phyloP scores from a whole-genome alignment of 1,140 invertebrate species.

The Oppia nitens region DNA sequence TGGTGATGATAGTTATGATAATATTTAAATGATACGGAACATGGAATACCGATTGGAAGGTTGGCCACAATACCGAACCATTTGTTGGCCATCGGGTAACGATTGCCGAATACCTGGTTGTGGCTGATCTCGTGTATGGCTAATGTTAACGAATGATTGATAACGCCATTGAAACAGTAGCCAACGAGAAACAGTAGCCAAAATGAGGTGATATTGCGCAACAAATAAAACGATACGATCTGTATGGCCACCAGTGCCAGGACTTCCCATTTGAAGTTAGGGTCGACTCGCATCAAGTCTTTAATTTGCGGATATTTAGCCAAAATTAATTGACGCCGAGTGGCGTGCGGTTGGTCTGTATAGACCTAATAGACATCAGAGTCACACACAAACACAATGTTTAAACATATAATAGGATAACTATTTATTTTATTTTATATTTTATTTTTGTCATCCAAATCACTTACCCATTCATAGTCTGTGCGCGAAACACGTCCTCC shows the following conservation, averaged over 20 bases:
- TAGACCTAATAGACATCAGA: too few species aligned
- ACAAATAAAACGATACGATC: slow-evolving; percentile 61
- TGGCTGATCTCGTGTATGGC: slow-evolving; percentile 95
- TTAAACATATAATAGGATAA: too few species aligned
- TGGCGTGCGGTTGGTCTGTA: slow-evolving; percentile 96
- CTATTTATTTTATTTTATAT: too few species aligned
- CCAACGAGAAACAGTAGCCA: slow-evolving; percentile 50
- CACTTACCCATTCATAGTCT: slow-evolving; percentile 76
- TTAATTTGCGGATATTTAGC: slow-evolving; percentile 94
- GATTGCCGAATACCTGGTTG: slow-evolving; percentile 87
- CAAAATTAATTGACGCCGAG: slow-evolving; percentile 54
- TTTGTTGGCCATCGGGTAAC: slow-evolving; percentile 59
- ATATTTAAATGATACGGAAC: slow-evolving; percentile 90
- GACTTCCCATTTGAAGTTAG: slow-evolving; percentile 78
- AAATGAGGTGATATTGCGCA: slow-evolving; percentile 70
- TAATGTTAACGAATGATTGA: slow-evolving; percentile 92
- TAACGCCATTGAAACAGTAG: slow-evolving; percentile 84
- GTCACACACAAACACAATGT: too few species aligned
- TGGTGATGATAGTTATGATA: slow-evolving; percentile 96
- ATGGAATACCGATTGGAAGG: slow-evolving; percentile 81
- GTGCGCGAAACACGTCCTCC: slow-evolving; percentile 66
- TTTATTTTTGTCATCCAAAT: slow-evolving; percentile 42
- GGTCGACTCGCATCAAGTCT: slow-evolving; percentile 79
- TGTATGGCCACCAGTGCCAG: slow-evolving; percentile 63
- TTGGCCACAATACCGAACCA: slow-evolving; percentile 94